These are phyloP conservation scores for Listronotus bonariensis DNA, from an alignment of 1,140 invertebrate species.

Conservation along the genomic window DNA sequence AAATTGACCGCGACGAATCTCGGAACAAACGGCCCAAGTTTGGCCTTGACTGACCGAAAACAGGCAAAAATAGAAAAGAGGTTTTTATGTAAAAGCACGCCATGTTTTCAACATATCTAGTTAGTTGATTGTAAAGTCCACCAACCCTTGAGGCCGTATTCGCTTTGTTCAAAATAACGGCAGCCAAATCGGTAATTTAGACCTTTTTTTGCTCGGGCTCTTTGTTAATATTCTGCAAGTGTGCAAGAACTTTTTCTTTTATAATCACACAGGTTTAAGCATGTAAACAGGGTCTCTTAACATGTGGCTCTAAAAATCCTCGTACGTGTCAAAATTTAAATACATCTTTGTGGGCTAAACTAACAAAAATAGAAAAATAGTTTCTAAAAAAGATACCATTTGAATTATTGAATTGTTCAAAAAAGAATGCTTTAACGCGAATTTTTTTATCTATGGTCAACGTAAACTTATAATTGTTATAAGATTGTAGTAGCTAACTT, in stretches of 20 bases:
- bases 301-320: too few relatives aligned
- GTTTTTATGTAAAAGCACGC: conserved; percentile 6
- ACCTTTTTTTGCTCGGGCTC: neutral
- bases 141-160: conserved; percentile 2
- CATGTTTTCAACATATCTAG: conserved; percentile 13
- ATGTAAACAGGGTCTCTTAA: too few relatives aligned
- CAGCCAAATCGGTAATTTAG: conserved; percentile 6
- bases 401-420: too few relatives aligned
- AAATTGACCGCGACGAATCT: conserved; percentile 21
- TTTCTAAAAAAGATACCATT: too few relatives aligned
- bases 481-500: too few relatives aligned
- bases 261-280: too few relatives aligned
- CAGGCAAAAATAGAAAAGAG: conserved; percentile 17
- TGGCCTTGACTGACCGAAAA: conserved; percentile 17
- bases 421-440: too few relatives aligned
- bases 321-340: too few relatives aligned
- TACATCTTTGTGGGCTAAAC: too few relatives aligned
- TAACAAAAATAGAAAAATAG: too few relatives aligned
- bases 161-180: neutral
- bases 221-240: conserved; percentile 10
- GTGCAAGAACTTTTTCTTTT: neutral
- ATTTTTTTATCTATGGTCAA: too few relatives aligned
- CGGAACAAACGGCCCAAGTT: conserved; percentile 15
- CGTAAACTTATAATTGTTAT: too few relatives aligned
- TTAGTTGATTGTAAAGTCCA: conserved; percentile 1